These are phyloP conservation scores for Mus spretus DNA, from an alignment of 2,797 vertebrate species.

Conservation along the genomic window DNA sequence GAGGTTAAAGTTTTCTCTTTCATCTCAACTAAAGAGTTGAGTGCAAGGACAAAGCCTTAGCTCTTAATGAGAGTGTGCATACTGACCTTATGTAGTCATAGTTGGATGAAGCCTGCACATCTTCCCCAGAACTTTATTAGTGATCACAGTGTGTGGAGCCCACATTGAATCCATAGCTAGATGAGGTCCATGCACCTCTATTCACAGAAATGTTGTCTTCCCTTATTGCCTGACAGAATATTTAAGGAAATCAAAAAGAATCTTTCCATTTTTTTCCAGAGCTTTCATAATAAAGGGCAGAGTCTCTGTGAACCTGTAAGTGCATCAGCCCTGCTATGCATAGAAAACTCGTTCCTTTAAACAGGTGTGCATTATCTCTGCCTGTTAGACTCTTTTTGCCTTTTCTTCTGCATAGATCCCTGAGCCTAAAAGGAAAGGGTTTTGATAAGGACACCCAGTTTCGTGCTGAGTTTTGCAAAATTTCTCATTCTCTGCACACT, in stretches of 20 bases:
- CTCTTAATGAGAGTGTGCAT: background rate
- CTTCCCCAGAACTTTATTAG: background rate
- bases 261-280: background rate
- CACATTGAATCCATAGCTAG: background rate
- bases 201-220: constrained; percentile 9
- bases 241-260: background rate
- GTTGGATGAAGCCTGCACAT: background rate
- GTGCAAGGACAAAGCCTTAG: background rate
- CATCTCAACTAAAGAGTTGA: constrained; percentile 1
- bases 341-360: background rate
- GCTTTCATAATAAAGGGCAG: background rate
- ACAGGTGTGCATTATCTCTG: background rate
- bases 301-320: background rate
- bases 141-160: background rate
- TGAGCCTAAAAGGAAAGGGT: background rate
- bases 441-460: background rate
- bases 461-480: background rate
- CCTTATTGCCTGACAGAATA: background rate
- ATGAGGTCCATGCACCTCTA: background rate
- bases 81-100: background rate
- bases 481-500: background rate
- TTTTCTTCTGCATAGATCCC: background rate
- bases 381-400: background rate
- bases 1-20: background rate
- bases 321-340: background rate